Evolutionary conservation across 2,888 invertebrate genomes (phyloP).

Genomic region (Cecidostiba fungosa): DNA sequence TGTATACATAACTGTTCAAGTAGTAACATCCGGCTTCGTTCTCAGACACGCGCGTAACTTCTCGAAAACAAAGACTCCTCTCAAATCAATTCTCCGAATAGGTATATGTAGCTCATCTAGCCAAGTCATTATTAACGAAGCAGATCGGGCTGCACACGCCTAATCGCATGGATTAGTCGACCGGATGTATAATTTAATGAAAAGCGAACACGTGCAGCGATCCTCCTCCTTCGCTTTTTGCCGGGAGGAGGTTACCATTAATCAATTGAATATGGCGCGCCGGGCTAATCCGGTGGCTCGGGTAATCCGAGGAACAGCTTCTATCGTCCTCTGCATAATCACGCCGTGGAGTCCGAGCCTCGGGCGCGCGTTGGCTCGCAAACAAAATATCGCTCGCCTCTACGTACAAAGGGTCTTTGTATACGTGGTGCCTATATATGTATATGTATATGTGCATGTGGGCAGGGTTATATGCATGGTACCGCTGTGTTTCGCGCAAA

Average conservation of each 20-base stretch:
- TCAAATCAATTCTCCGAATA: background rate
- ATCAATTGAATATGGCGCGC: constrained; percentile 42
- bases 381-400: background rate
- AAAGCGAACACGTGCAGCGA: background rate
- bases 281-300: background rate
- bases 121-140: constrained; percentile 34
- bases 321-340: constrained; percentile 11
- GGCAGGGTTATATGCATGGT: background rate
- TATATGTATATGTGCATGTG: background rate
- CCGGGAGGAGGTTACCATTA: constrained; percentile 16
- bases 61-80: background rate
- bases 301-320: constrained; percentile 35
- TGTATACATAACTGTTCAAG: background rate
- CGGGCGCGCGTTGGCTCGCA: background rate
- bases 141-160: background rate
- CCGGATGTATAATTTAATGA: constrained; percentile 46
- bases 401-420: background rate
- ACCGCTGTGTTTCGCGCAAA: background rate
- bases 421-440: background rate
- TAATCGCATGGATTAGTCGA: constrained; percentile 35
- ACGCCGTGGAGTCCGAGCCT: constrained; percentile 22
- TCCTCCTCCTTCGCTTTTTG: background rate
- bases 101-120: background rate
- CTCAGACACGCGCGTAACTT: background rate
- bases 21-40: background rate